Conservation (phyloP, 2,113 vertebrate species). For the Rattus rattus region DNA sequence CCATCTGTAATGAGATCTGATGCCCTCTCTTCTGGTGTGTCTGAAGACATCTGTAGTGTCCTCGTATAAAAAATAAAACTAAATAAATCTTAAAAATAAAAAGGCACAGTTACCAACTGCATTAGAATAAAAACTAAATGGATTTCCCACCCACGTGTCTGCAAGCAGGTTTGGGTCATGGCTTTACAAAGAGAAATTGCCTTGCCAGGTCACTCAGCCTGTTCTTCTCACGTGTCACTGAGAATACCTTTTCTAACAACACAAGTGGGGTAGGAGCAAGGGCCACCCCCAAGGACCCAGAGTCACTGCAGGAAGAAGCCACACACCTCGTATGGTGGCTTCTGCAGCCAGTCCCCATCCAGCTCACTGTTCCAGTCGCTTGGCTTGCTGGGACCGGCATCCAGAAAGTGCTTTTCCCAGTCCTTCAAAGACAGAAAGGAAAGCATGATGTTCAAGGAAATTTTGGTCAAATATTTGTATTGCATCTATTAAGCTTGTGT, state of each 20-base stretch:
- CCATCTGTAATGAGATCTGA: too few species aligned
- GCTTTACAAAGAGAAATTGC: background rate
- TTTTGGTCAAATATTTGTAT: background rate
- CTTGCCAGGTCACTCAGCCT: background rate
- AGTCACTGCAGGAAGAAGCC: background rate
- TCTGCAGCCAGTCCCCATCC: conserved; percentile 91
- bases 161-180: background rate
- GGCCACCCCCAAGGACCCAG: fast-evolving
- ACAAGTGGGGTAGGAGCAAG: fast-evolving
- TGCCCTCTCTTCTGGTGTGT: too few species aligned
- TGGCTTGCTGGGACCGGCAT: conserved; percentile 90
- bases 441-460: background rate
- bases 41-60: too few species aligned
- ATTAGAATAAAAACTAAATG: background rate
- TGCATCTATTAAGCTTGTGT: background rate
- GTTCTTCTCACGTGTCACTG: background rate
- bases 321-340: conserved; percentile 90
- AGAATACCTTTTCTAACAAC: background rate
- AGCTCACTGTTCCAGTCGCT: conserved; percentile 90
- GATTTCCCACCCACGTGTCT: background rate
- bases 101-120: background rate
- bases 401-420: conserved; percentile 91
- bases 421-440: conserved; percentile 82
- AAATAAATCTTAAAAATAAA: too few species aligned
- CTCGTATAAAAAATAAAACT: too few species aligned